These are phyloP conservation scores for Stomatorhinus walkeri DNA, from an alignment of 2,797 vertebrate species.

Conservation along the genomic window DNA sequence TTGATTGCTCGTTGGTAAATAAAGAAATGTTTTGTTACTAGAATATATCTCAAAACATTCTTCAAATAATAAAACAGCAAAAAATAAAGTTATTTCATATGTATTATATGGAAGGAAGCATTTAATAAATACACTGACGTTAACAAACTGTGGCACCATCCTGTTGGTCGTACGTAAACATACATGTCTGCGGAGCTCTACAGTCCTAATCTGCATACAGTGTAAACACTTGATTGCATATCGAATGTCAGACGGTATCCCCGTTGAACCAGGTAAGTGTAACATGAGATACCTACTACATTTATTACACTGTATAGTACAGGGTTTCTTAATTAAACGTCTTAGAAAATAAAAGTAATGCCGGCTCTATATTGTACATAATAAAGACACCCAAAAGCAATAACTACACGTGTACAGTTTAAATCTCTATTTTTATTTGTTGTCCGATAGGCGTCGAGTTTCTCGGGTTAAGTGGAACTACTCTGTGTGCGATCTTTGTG, in stretches of 20 bases:
- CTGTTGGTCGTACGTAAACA: neutral
- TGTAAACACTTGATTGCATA: slow-evolving; percentile 11
- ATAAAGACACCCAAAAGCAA: neutral
- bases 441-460: neutral
- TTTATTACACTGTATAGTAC: neutral
- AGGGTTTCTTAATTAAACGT: neutral
- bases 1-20: neutral
- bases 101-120: neutral
- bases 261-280: slow-evolving; percentile 4
- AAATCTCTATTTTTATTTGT: neutral
- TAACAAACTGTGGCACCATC: neutral
- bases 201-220: neutral
- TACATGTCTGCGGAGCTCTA: neutral
- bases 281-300: neutral
- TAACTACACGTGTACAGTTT: neutral
- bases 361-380: neutral
- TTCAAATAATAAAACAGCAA: neutral
- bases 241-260: neutral
- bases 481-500: neutral
- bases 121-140: neutral
- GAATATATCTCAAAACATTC: neutral
- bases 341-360: neutral
- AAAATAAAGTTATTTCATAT: neutral
- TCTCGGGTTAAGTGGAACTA: neutral
- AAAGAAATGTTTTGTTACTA: neutral